A percentile compares a stretch with the other conserved stretches of the same genome.
Evolutionary conservation across 2,797 vertebrate species (phyloP).

Genomic region (Anas bahamensis): DNA sequence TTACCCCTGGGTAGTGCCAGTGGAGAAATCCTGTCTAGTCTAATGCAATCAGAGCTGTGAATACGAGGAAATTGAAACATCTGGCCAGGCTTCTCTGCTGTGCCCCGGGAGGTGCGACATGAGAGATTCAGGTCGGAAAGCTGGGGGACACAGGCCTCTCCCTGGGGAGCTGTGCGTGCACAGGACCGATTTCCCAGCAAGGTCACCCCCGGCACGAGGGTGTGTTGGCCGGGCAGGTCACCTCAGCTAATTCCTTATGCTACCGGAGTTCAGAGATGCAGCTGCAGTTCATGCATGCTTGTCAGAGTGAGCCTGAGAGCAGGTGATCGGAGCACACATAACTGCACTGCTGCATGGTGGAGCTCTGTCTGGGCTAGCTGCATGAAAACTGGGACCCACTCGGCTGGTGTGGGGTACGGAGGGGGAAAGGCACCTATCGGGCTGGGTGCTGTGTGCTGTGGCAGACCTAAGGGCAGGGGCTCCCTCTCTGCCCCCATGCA

Average conservation of each 20-base stretch:
- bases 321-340: background rate
- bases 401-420: background rate
- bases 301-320: background rate
- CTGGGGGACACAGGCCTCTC: background rate
- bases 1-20: constrained; percentile 69
- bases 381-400: background rate
- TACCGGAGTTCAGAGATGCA: constrained; percentile 11
- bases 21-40: constrained; percentile 65
- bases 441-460: background rate
- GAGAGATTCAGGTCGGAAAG: background rate
- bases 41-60: constrained; percentile 59
- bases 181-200: background rate
- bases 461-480: no score
- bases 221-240: background rate
- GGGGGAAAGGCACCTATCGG: fast-evolving
- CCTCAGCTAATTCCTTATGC: background rate
- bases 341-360: background rate
- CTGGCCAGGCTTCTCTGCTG: constrained; percentile 14
- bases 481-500: background rate
- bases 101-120: background rate
- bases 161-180: background rate
- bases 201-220: background rate
- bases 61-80: constrained; percentile 52
- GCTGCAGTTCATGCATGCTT: background rate
- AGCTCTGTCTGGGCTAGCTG: background rate